These are phyloP conservation scores for Lordiphosa andalusiaca DNA, from an alignment of 2,888 invertebrate genomes.

Conservation along the genomic window DNA sequence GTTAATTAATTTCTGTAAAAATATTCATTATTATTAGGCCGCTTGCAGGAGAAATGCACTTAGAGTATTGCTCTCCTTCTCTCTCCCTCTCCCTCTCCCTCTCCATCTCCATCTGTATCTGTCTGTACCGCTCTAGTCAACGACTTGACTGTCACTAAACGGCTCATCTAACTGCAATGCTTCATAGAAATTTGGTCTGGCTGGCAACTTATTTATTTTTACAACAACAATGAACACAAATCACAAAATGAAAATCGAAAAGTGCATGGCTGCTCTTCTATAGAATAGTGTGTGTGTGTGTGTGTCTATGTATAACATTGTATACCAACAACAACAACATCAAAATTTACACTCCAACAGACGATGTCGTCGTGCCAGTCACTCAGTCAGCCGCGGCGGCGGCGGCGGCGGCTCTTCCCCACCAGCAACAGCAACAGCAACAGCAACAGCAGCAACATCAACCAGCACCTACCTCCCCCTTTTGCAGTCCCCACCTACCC, in stretches of 20 bases:
- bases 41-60: conserved; percentile 57
- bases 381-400: conserved; percentile 53
- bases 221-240: conserved; percentile 66
- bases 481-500: no score
- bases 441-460: conserved; percentile 50
- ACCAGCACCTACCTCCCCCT: conserved; percentile 50
- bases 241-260: conserved; percentile 70
- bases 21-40: conserved; percentile 70
- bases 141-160: conserved; percentile 73
- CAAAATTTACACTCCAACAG: conserved; percentile 64
- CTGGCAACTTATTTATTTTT: conserved; percentile 78
- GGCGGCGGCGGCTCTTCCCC: conserved; percentile 18
- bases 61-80: conserved; percentile 22
- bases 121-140: conserved; percentile 24
- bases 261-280: conserved; percentile 49
- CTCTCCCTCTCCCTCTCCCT: conserved; percentile 5
- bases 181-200: conserved; percentile 67
- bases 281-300: conserved; percentile 20
- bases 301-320: conserved; percentile 15
- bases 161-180: conserved; percentile 76
- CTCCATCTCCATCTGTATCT: background rate
- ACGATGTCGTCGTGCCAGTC: conserved; percentile 62
- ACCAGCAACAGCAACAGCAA: conserved; percentile 41
- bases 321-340: conserved; percentile 34
- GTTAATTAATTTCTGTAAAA: conserved; percentile 63